Base-by-base conservation (phyloP, 2,888 invertebrate species). In the Hirtodrosophila duncani region DNA sequence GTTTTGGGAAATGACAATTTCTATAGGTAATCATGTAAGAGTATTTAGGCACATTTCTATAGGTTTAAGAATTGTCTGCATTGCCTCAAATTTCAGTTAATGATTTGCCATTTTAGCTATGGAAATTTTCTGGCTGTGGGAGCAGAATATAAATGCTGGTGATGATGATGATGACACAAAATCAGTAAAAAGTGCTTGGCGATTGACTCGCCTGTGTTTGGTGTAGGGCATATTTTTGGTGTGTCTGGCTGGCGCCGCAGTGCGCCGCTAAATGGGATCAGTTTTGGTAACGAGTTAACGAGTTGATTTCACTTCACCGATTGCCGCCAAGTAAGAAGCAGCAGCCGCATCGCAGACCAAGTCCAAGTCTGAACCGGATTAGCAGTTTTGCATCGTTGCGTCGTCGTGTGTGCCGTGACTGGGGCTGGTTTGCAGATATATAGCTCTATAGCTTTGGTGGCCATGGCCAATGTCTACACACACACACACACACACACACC, bases 231-330 rank as follows among this genome's bases (percentile, higher is more conserved):
- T 46, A 60, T 43, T 26, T 3, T 31, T 38, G 16, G 45, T 27
- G 34, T 57, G 50, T 36, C 38, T 49, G 29, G 45, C 51, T 64
- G 82, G 65, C 64, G 80, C 59, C 82, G 80, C 24, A 36, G 50
- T 75, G 82, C 77, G 77, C 72, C 82, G 80, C 82, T 81, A 72
- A 72, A 72, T 72, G 72, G 72, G 82, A 77, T 82, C 81, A 77
- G 82, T 75, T 78, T 83, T 75, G 80, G 81, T 83, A 83, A 84
- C 84, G 79, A 83, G 83, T 83, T 84, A 82, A 82, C 82, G 84
- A 83, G 83, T 83, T 83, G 82, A 84, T 82, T 84, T 84, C 79
- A 67, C 72, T 83, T 81, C 80, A 71, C 72, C 80, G 83, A 83
- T 83, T 84, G 83, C 82, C 69, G 71, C 71, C 67, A n/a, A n/a